phyloP scores from a whole-genome alignment of 2,888 invertebrate species.

The Exocentrus adspersus region DNA sequence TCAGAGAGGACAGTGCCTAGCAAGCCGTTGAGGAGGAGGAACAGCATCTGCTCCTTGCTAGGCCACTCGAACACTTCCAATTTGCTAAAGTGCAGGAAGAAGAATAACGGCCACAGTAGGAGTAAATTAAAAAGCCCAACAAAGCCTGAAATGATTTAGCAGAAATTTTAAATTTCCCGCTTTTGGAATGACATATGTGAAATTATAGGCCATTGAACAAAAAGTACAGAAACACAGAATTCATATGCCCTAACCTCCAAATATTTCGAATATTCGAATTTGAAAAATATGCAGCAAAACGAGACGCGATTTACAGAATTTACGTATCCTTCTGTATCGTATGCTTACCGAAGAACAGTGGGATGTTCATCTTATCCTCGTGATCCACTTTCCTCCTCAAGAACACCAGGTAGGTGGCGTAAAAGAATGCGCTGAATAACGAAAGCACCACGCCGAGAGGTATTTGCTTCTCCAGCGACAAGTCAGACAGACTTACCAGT shows the following conservation, averaged over 20 bases:
- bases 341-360: constrained; percentile 90
- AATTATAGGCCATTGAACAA: constrained; percentile 18
- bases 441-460: constrained; percentile 84
- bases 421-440: constrained; percentile 87
- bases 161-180: too few relatives aligned
- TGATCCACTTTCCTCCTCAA: constrained; percentile 87
- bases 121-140: constrained; percentile 92
- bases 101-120: constrained; percentile 89
- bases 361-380: constrained; percentile 94
- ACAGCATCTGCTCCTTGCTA: constrained; percentile 80
- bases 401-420: constrained; percentile 90
- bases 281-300: too few relatives aligned
- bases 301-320: too few relatives aligned
- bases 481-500: constrained; percentile 80
- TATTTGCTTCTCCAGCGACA: constrained; percentile 72
- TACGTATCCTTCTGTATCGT: too few relatives aligned
- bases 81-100: constrained; percentile 83
- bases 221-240: too few relatives aligned
- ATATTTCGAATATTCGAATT: too few relatives aligned
- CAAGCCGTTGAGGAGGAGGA: constrained; percentile 85
- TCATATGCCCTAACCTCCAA: too few relatives aligned
- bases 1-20: constrained; percentile 92
- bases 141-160: constrained; percentile 84
- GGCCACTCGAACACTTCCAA: constrained; percentile 90
- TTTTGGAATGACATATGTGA: too few relatives aligned